These are phyloP conservation scores for Pungitius pungitius DNA, from an alignment of 2,113 vertebrate species.

Conservation along the genomic window DNA sequence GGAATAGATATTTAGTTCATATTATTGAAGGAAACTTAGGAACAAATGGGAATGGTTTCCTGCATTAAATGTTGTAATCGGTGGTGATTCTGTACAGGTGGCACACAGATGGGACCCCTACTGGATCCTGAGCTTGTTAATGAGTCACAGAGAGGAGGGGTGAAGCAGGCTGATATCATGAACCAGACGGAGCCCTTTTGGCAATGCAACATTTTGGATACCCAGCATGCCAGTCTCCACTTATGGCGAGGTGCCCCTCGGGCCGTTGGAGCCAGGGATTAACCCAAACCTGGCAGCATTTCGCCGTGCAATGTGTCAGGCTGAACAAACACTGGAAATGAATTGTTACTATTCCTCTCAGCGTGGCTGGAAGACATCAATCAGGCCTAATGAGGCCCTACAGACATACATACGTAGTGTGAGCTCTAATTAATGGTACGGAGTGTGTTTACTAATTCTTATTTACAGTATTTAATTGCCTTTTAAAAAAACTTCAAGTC, in stretches of 20 bases:
- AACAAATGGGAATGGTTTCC: slow-evolving; percentile 27
- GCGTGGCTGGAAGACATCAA: slow-evolving; percentile 28
- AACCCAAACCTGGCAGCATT: slow-evolving; percentile 53
- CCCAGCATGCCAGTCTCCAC: slow-evolving; percentile 53
- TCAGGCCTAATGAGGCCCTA: slow-evolving; percentile 41
- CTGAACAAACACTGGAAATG: slow-evolving; percentile 39
- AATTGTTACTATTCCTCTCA: slow-evolving; percentile 32
- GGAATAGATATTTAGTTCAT: slow-evolving; percentile 7
- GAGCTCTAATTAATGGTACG: slow-evolving; percentile 36
- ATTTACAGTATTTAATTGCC: slow-evolving; percentile 28
- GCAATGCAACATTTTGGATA: slow-evolving; percentile 43
- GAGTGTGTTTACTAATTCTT: neutral
- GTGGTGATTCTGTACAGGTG: slow-evolving; percentile 63
- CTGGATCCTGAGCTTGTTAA: slow-evolving; percentile 58
- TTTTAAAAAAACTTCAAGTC: slow-evolving; percentile 16
- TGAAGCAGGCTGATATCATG: slow-evolving; percentile 47
- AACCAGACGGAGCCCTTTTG: slow-evolving; percentile 63
- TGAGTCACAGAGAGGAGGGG: slow-evolving; percentile 52
- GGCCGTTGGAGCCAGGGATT: slow-evolving; percentile 47
- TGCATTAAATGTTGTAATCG: slow-evolving; percentile 41
- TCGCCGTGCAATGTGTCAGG: slow-evolving; percentile 27
- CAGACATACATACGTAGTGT: slow-evolving; percentile 30
- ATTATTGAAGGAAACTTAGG: slow-evolving; percentile 9
- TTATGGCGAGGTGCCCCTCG: slow-evolving; percentile 39
- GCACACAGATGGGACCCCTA: slow-evolving; percentile 67